A percentile compares a stretch with the other conserved stretches of the same genome.
These are phyloP conservation scores for Neofelis nebulosa DNA, from an alignment of 2,113 vertebrate genomes.

Conservation along the genomic window DNA sequence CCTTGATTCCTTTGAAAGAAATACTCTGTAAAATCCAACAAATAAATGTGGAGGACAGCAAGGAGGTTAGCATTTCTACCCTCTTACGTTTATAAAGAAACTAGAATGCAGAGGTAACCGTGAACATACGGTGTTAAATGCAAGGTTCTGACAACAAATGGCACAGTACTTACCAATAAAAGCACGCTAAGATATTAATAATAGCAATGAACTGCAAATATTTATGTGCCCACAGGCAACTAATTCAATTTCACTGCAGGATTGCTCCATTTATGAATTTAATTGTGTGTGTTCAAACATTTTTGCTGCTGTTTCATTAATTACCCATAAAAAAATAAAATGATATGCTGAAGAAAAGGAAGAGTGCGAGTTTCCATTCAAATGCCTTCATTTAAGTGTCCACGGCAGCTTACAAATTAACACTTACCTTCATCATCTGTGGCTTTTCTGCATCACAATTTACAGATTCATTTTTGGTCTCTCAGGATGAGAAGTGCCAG, in stretches of 20 bases:
- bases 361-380: background rate
- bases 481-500: conserved; percentile 21
- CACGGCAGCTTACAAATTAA: background rate
- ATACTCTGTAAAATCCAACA: conserved; percentile 21
- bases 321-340: conserved; percentile 62
- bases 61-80: background rate
- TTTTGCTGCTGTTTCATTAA: conserved; percentile 74
- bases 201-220: conserved; percentile 71
- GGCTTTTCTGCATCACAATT: background rate
- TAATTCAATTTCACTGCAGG: conserved; percentile 72
- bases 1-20: conserved; percentile 40
- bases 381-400: background rate
- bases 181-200: conserved; percentile 58
- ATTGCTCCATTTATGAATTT: conserved; percentile 72
- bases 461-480: background rate
- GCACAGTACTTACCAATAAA: conserved; percentile 54
- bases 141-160: conserved; percentile 55
- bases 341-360: background rate
- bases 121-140: background rate
- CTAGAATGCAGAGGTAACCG: background rate
- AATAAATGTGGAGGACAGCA: background rate
- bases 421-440: background rate
- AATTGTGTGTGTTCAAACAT: conserved; percentile 71
- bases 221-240: conserved; percentile 72
- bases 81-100: background rate